Evolutionary conservation across 2,888 invertebrate species (phyloP).

Genomic region (Clunio marinus): DNA sequence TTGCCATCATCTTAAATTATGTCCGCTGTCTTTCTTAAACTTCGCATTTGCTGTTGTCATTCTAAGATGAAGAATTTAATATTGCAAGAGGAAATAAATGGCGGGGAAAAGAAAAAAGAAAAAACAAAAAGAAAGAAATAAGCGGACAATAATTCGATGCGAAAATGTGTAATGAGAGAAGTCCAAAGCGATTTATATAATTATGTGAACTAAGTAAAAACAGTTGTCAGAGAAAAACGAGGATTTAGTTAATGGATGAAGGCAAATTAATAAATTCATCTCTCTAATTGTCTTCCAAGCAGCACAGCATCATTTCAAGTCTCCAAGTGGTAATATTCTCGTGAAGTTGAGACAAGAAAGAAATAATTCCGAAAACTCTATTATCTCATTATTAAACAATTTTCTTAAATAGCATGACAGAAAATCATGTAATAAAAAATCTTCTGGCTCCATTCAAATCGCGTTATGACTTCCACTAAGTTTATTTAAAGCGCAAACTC

Average conservation of each 20-base stretch:
- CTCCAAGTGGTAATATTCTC: background rate
- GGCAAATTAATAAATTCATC: slow-evolving; percentile 17
- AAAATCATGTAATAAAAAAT: too few species aligned
- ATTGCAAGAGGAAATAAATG: background rate
- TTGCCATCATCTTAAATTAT: slow-evolving; percentile 3
- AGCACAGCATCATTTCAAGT: background rate
- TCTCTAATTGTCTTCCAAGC: slow-evolving; percentile 22
- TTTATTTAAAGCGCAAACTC: too few species aligned
- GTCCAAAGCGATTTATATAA: slow-evolving; percentile 37
- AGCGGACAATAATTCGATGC: slow-evolving; percentile 22
- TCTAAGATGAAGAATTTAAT: slow-evolving; percentile 12
- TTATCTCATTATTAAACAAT: slow-evolving; percentile 8
- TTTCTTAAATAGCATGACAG: background rate
- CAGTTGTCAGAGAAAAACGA: background rate
- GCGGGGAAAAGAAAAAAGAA: background rate
- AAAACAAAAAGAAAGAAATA: background rate
- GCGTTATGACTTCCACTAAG: too few species aligned
- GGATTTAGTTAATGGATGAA: slow-evolving; percentile 17
- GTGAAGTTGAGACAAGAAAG: background rate
- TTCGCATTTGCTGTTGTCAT: background rate
- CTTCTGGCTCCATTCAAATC: too few species aligned
- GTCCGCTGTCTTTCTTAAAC: background rate
- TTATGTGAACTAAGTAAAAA: slow-evolving; percentile 34
- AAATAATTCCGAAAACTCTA: slow-evolving; percentile 3
- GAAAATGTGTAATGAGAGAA: slow-evolving; percentile 35